A percentile compares a stretch with the other conserved stretches of the same genome.
Conservation (phyloP, 2,888 invertebrate genomes). For the Erebia aethiops region DNA sequence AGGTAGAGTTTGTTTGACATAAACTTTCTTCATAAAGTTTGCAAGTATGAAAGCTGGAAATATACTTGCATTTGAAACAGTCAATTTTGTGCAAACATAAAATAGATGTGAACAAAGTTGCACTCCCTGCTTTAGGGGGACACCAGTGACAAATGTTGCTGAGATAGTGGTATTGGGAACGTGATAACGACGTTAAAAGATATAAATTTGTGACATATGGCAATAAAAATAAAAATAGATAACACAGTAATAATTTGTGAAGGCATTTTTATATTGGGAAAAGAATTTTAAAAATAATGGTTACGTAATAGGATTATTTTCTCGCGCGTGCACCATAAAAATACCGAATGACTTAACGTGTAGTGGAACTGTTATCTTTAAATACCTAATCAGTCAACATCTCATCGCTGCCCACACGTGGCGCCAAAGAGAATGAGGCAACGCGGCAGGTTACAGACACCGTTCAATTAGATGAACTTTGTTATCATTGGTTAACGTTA, state of each 20-base stretch:
- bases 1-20: constrained; percentile 46
- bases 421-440: constrained; percentile 58
- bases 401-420: constrained; percentile 68
- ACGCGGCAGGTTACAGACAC: constrained; percentile 37
- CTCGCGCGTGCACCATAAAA: constrained; percentile 49
- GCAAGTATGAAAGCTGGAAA: constrained; percentile 63
- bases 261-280: constrained; percentile 34
- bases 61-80: constrained; percentile 62
- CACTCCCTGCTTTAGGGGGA: constrained; percentile 50
- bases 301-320: constrained; percentile 37
- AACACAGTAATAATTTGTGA: constrained; percentile 33
- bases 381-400: constrained; percentile 79
- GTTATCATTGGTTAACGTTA: constrained; percentile 32
- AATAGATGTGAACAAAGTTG: constrained; percentile 69
- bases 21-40: constrained; percentile 63
- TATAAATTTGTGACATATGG: constrained; percentile 39
- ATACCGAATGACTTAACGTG: constrained; percentile 45
- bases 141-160: constrained; percentile 64
- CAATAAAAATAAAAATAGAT: constrained; percentile 39
- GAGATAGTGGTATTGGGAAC: constrained; percentile 41
- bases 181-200: constrained; percentile 38
- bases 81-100: constrained; percentile 57
- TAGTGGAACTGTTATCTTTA: constrained; percentile 73
- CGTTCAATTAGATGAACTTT: constrained; percentile 31
- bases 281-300: constrained; percentile 32